Evolutionary conservation across 2,888 invertebrate genomes (phyloP).

Genomic region (Ceriagrion tenellum): DNA sequence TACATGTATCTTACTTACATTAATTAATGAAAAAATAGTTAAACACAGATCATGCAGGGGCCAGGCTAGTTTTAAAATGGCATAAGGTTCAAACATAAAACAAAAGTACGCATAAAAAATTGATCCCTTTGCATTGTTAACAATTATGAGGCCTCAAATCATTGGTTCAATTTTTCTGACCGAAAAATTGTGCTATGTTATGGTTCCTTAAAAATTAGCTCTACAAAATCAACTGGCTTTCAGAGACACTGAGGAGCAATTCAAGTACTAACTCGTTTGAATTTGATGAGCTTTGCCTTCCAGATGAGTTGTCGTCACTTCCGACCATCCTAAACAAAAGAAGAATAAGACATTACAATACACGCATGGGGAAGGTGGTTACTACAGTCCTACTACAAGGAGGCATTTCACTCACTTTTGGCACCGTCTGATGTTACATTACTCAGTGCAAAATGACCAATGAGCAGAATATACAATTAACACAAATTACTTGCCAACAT

Average conservation of each 20-base stretch:
- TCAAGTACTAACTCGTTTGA: conserved; percentile 71
- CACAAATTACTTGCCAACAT: conserved; percentile 54
- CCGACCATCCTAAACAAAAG: conserved; percentile 72
- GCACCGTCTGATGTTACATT: conserved; percentile 70
- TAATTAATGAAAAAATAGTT: conserved; percentile 54
- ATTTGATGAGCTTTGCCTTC: conserved; percentile 71
- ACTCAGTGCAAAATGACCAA: conserved; percentile 49
- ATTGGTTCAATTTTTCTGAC: conserved; percentile 60
- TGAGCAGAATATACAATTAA: conserved; percentile 22
- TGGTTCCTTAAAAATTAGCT: conserved; percentile 65
- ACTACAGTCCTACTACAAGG: conserved; percentile 65
- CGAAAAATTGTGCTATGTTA: conserved; percentile 64
- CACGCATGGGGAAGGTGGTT: conserved; percentile 68
- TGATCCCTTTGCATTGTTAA: conserved; percentile 40
- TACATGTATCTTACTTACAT: conserved; percentile 39
- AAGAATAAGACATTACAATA: conserved; percentile 69
- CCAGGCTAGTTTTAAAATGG: conserved; percentile 52
- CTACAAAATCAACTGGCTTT: conserved; percentile 69
- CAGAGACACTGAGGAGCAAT: conserved; percentile 70
- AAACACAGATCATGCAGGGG: conserved; percentile 64
- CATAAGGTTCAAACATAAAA: conserved; percentile 63
- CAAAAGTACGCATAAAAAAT: conserved; percentile 54
- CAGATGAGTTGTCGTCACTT: conserved; percentile 71
- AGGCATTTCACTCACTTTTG: conserved; percentile 70
- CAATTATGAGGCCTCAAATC: conserved; percentile 52